Conservation (phyloP, 2,888 invertebrate species). For the Margaritifera margaritifera region DNA sequence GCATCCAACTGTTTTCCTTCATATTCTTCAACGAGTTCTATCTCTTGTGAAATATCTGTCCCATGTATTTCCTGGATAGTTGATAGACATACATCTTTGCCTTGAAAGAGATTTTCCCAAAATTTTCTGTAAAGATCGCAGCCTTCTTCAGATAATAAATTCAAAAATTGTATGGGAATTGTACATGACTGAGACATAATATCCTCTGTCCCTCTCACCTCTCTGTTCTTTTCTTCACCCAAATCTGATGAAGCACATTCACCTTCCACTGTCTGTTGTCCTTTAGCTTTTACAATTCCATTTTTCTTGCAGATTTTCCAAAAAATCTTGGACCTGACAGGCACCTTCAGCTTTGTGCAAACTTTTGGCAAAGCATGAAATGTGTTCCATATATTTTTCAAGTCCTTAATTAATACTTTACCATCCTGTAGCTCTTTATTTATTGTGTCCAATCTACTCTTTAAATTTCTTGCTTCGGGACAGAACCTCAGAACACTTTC, state of each 20-base stretch:
- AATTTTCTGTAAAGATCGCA: conserved; percentile 11
- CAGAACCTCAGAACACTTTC: too few relatives aligned
- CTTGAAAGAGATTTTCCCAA: conserved; percentile 19
- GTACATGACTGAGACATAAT: too few relatives aligned
- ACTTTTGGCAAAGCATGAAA: not conserved
- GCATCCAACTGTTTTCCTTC: too few relatives aligned
- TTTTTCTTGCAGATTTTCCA: conserved; percentile 6
- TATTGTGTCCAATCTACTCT: too few relatives aligned
- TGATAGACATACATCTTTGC: conserved; percentile 9
- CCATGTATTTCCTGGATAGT: conserved; percentile 8
- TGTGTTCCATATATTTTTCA: not conserved
- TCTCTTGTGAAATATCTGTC: not conserved
- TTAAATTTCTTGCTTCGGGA: too few relatives aligned
- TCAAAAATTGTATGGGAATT: not conserved
- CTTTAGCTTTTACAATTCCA: not conserved
- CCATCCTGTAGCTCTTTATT: too few relatives aligned
- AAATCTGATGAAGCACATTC: too few relatives aligned
- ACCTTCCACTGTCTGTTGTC: too few relatives aligned
- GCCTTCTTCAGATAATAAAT: not conserved
- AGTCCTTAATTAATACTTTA: too few relatives aligned
- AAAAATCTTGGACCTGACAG: conserved; percentile 5
- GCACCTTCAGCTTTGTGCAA: not conserved
- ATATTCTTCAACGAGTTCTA: too few relatives aligned
- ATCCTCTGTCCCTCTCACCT: not conserved
- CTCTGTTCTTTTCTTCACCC: too few relatives aligned